A percentile compares a stretch with the other conserved stretches of the same genome.
These are phyloP conservation scores for Petrocephalus sullivani DNA, from an alignment of 2,797 vertebrate genomes.

Conservation along the genomic window DNA sequence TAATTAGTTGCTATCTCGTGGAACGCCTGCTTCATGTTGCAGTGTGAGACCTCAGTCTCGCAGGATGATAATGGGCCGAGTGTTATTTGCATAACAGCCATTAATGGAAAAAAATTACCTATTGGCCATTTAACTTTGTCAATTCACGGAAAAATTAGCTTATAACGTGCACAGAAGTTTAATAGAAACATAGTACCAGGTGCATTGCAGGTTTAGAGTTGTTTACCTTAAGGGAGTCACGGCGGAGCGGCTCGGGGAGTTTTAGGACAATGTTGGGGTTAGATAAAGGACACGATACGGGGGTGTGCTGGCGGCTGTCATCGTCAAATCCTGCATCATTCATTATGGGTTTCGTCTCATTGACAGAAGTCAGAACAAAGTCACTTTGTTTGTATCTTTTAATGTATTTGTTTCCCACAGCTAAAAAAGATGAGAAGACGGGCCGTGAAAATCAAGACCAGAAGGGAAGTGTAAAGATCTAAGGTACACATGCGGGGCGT, in stretches of 20 bases:
- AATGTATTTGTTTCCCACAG: neutral
- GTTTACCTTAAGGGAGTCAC: neutral
- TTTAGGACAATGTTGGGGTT: neutral
- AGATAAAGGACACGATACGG: neutral
- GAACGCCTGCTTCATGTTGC: neutral
- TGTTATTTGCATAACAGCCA: neutral
- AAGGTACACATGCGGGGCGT: neutral
- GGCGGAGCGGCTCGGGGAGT: neutral
- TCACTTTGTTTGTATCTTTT: constrained; percentile 6
- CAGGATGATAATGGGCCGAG: neutral
- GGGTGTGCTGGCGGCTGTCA: neutral
- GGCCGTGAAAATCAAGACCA: neutral
- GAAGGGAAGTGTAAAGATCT: neutral
- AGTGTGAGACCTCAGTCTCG: neutral
- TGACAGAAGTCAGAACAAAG: constrained; percentile 23
- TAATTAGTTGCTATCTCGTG: neutral
- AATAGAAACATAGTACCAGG: neutral
- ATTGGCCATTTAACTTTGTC: neutral
- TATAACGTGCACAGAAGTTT: neutral
- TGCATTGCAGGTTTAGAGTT: neutral
- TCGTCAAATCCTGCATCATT: neutral
- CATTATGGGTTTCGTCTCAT: constrained; percentile 14
- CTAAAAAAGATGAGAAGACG: neutral
- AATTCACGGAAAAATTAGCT: neutral
- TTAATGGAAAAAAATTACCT: neutral